A percentile compares a stretch with the other conserved stretches of the same genome.
These are phyloP conservation scores for Labeo catla DNA, from an alignment of 2,113 vertebrate species.

Conservation along the genomic window DNA sequence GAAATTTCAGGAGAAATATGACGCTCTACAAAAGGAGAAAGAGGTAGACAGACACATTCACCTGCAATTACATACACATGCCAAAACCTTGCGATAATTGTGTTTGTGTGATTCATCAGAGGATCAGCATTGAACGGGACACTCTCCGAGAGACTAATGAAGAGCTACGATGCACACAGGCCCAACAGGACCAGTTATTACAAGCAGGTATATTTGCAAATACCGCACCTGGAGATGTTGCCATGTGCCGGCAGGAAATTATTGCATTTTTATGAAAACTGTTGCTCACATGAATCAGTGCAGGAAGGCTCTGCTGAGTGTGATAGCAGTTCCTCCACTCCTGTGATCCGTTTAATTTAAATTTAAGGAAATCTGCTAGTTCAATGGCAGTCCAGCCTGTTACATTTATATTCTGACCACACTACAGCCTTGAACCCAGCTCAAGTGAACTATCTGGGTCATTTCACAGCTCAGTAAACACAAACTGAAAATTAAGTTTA, in stretches of 20 bases:
- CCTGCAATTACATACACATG: background rate
- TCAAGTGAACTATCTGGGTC: background rate
- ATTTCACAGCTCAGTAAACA: background rate
- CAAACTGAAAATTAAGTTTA: background rate
- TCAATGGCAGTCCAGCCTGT: background rate
- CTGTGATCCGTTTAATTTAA: background rate
- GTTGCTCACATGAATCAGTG: background rate
- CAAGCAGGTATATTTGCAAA: slow-evolving; percentile 81
- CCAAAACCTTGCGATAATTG: background rate
- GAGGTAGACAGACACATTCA: slow-evolving; percentile 76
- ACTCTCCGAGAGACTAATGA: slow-evolving; percentile 93
- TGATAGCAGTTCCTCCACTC: background rate
- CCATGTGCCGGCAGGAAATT: background rate
- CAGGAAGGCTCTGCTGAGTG: background rate
- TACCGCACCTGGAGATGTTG: background rate
- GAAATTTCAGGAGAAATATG: slow-evolving; percentile 89
- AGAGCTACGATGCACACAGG: slow-evolving; percentile 91
- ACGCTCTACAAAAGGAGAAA: slow-evolving; percentile 91
- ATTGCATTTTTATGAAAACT: slow-evolving; percentile 2
- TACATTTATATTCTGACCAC: background rate
- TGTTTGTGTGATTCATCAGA: slow-evolving; percentile 70
- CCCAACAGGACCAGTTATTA: slow-evolving; percentile 88
- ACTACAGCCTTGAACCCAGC: background rate
- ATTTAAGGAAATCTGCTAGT: background rate
- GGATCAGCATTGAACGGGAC: slow-evolving; percentile 90